Evolutionary conservation across 2,797 vertebrate genomes (phyloP).

Genomic region (Myotis planiceps): DNA sequence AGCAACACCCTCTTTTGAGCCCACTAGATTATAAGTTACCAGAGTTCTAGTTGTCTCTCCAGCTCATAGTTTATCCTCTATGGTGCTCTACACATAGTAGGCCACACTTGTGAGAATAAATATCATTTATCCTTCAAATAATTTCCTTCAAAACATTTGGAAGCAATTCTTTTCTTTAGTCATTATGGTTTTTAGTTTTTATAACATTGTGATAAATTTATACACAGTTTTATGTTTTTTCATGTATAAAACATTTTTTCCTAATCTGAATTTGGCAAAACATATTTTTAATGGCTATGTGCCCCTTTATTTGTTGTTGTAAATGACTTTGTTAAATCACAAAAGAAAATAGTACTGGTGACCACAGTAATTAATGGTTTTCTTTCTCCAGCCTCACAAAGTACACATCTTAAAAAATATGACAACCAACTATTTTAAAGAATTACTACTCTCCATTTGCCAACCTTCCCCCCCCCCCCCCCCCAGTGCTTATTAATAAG

Average conservation of each 20-base stretch:
- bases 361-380: background rate
- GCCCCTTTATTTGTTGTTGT: background rate
- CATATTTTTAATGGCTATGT: background rate
- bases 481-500: background rate
- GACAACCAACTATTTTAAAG: background rate
- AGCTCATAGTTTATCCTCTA: background rate
- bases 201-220: background rate
- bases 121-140: background rate
- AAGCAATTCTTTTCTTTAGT: background rate
- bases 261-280: background rate
- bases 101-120: background rate
- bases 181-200: background rate
- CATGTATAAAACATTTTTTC: background rate
- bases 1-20: background rate
- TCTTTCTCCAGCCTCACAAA: background rate
- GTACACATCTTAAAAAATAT: background rate
- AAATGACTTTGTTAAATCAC: background rate
- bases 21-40: background rate
- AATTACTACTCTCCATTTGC: background rate
- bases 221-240: background rate
- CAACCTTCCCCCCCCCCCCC: background rate
- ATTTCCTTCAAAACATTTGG: background rate
- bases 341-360: background rate
- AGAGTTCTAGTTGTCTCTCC: background rate
- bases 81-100: background rate